Evolutionary conservation across 2,797 vertebrate species (phyloP).

Genomic region (Coregonus suidteri): DNA sequence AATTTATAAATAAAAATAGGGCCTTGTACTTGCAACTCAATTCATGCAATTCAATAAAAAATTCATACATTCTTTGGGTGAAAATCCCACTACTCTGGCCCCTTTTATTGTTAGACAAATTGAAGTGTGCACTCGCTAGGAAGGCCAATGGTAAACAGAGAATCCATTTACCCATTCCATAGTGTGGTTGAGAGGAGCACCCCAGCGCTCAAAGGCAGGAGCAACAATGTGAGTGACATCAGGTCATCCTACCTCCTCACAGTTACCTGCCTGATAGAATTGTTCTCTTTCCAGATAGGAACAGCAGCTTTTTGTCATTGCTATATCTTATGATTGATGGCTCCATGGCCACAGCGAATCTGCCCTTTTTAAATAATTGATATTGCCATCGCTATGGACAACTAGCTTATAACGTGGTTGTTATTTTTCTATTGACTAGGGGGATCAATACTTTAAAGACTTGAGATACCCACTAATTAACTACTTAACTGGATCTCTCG

Average conservation of each 20-base stretch:
- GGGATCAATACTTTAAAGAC: conserved; percentile 95
- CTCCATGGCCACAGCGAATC: conserved; percentile 95
- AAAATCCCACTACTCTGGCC: conserved; percentile 84
- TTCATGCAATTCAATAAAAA: conserved; percentile 93
- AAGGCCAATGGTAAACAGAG: conserved; percentile 85
- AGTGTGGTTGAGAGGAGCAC: conserved; percentile 86
- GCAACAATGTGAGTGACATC: conserved; percentile 97
- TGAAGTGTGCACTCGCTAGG: conserved; percentile 86
- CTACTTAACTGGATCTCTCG: conserved; percentile 79
- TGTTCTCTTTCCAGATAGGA: conserved; percentile 91
- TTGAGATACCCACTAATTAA: conserved; percentile 84
- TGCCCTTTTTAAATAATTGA: conserved; percentile 99
- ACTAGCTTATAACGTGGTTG: conserved; percentile 97
- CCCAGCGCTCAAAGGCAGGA: conserved; percentile 90
- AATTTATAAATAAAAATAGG: conserved; percentile 80
- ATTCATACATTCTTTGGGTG: conserved; percentile 90
- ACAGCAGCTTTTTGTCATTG: conserved; percentile 92
- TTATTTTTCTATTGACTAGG: conserved; percentile 98
- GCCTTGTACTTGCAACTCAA: conserved; percentile 80
- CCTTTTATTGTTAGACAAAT: conserved; percentile 96
- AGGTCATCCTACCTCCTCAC: conserved; percentile 90
- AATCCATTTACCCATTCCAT: conserved; percentile 95
- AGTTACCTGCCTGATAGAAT: conserved; percentile 97
- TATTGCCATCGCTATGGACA: conserved; percentile 95
- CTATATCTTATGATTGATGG: conserved; percentile 99